A percentile compares a stretch with the other conserved stretches of the same genome.
phyloP scores from a whole-genome alignment of 2,113 vertebrate species.

The Plecotus auritus region DNA sequence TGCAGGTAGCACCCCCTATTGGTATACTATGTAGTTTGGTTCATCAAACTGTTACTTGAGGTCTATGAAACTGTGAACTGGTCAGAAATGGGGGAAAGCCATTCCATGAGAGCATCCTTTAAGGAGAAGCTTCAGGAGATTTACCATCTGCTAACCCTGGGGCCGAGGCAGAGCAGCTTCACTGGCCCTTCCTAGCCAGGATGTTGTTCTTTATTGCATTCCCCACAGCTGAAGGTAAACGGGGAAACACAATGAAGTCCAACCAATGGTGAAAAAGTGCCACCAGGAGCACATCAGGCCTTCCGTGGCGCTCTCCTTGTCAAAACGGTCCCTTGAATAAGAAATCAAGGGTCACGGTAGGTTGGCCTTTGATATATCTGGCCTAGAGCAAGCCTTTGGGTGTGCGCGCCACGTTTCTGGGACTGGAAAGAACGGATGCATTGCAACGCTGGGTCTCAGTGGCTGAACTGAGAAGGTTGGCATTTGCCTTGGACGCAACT shows the following conservation, averaged over 20 bases:
- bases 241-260: constrained; percentile 24
- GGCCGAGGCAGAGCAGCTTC: constrained; percentile 34
- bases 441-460: constrained; percentile 9
- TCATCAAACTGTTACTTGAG: constrained; percentile 44
- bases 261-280: constrained; percentile 8
- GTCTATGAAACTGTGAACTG: constrained; percentile 44
- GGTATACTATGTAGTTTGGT: constrained; percentile 49
- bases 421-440: neutral
- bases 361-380: neutral
- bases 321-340: neutral
- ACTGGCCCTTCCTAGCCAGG: neutral
- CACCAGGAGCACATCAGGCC: constrained; percentile 55
- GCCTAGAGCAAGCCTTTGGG: constrained; percentile 30
- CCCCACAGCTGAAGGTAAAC: constrained; percentile 36
- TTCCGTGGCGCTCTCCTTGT: neutral
- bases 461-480: neutral
- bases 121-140: constrained; percentile 52
- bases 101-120: constrained; percentile 46
- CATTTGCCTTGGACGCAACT: neutral
- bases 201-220: constrained; percentile 23
- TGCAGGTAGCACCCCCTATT: constrained; percentile 67
- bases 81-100: constrained; percentile 58
- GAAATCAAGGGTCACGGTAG: constrained; percentile 23
- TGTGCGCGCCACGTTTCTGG: constrained; percentile 52
- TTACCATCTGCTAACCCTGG: constrained; percentile 13